Base-by-base conservation (phyloP, 2,113 vertebrate species). In the Malurus elegans region DNA sequence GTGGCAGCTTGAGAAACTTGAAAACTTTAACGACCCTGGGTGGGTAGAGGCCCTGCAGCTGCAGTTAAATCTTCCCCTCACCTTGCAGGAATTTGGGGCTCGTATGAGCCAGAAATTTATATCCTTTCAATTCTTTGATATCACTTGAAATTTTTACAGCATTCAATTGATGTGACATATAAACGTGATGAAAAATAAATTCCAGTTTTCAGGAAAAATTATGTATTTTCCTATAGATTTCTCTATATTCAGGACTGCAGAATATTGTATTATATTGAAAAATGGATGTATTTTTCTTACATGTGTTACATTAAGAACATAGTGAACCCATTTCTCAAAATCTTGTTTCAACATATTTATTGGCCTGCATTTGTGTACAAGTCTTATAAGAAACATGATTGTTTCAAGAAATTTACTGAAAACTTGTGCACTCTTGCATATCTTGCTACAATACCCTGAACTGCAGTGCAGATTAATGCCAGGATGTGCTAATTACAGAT, bases 1-100 rank as follows among this genome's bases (percentile, higher is more conserved):
- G 96, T 94, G 91, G 24, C 40, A 90, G 83, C 94, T 86, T 95
- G 95, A 78, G 95, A 96, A 97, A 86, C 79, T 78, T 51, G 64
- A 58, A 95, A 83, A 78, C 34, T 86, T 88, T 86, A 44, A 91
- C 53, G 36, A 66, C 34, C 31, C 53, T 58, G 21, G 15, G 25
- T 50, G 29, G 31, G 44, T 4, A 64, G 29, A 78, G 6, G 26
- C 7, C 51, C 36, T 81, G 36, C 53, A 71, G 20, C 42, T 45
- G 36, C 34, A 50, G 45, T 47, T 72, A 73, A 79, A 72, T 16
- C 17, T 47, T 70, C 18, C 9, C 31, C 36, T 83, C 58, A 34
- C 25, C 40, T 51, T 78, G 8, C 20, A 82, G 44, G 60, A 57
- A 44, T 25, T 47, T 2, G 2, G 24, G 58, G 45, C 21, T 78